Evolutionary conservation across 2,797 vertebrate species (phyloP), one percentile per base, ranked within the genome.

Genomic region (Spinibarbus caldwelli): DNA sequence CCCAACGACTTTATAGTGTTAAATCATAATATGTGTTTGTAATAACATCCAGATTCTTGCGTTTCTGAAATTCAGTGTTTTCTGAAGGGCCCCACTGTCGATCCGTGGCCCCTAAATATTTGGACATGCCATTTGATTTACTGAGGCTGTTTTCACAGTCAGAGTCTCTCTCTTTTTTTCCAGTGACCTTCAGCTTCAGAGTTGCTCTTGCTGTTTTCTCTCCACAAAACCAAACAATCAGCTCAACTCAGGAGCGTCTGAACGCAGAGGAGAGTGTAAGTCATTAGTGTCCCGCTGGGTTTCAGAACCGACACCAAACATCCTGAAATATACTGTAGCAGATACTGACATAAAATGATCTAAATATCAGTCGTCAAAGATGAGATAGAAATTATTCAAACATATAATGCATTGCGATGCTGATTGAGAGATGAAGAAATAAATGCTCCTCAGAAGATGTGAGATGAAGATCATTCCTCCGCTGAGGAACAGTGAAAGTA

Each of bases 131-230:
- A 62, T 87, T 86, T 87, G 87, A 87, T 88, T 85, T 82, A 86
- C 82, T 82, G 52, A 45, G 29, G 78, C 80, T 90, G 89, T 90
- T 90, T 89, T 90, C 86, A 85, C 89, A 90, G 88, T 81, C 89
- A 87, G 86, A 83, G 78, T 64, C 76, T 85, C 57, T 78, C 77
- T 49, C 62, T 86, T 26, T 89, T 85, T 87, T 79, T 59, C 68
- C 81, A 80, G 76, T 49, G 66, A 86, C 86, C 86, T 72, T 84
- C 26, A 31, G 68, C 64, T 78, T 59, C 66, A 70, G 66, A 59
- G 26, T 43, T 17, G 36, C 36, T 82, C 49, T 82, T 14, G 54
- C 26, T 87, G 80, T 82, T 83, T 80, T 83, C 23, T 59, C 72
- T 82, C 36, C 26, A 29, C 80, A 49, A 83, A 57, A 79, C 17